Evolutionary conservation across 2,113 vertebrate genomes (phyloP), one percentile per base, ranked within the genome.

Genomic region (Nycticorax nycticorax): DNA sequence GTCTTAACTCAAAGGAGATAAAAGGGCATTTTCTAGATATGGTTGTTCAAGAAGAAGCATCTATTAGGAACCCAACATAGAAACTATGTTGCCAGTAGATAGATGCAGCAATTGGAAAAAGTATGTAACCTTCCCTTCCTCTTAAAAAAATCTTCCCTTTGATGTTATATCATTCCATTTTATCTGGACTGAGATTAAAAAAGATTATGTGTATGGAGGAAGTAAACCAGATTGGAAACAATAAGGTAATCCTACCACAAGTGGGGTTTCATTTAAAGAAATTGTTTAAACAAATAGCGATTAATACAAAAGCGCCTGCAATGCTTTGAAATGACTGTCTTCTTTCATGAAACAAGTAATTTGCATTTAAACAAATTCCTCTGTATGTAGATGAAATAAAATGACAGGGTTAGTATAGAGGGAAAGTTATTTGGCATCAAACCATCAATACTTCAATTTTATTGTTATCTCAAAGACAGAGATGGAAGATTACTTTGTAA

Each of bases 401-500:
- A 84, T 63, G 69, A 53, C 75, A 82, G 53, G 27, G 60, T 76
- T 84, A 47, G 28, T 66, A 64, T 10, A 92, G 62, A 68, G 33
- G 68, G 53, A 60, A 55, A 95, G 89, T 47, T 80, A 89, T 55
- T 74, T 76, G 78, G 37, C 88, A 95, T 75, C 93, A 84, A 69
- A 88, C 43, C 76, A 87, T 78, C 9, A 12, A 72, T 66, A 67
- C 78, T 87, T 93, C 78, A 76, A 3, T 63, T 69, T 89, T 85
- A 72, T 56, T 81, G 84, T 92, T 95, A 88, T 79, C 92, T 92
- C 76, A 59, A 89, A 89, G 87, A 79, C 30, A 79, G 50, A 92
- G 92, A 95, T 60, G 26, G 39, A 48, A 89, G 80, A 84, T 94
- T 77, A 48, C 68, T 92, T 80, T 77, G 69, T 72, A 87, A 85